Conservation (phyloP, 2,888 invertebrate species). For the Mechanitis messenoides region DNA sequence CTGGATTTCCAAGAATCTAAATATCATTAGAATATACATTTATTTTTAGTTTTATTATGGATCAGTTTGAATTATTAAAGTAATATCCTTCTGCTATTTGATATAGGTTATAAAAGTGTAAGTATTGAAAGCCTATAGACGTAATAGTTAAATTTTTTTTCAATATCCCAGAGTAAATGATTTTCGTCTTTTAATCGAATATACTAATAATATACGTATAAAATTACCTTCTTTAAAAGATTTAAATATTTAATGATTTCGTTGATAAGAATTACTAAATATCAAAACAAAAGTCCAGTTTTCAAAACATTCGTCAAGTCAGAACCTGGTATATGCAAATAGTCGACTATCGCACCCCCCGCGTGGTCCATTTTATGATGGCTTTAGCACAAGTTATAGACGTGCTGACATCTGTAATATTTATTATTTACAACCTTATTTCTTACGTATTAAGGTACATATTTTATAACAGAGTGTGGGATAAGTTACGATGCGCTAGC, state of each 20-base stretch:
- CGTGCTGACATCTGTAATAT: not conserved
- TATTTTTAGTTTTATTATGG: not conserved
- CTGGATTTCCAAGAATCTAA: not conserved
- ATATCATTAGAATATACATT: not conserved
- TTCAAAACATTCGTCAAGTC: constrained; percentile 26
- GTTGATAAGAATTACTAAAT: no score
- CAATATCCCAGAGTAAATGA: no score
- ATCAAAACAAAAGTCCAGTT: no score
- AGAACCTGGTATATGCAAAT: constrained; percentile 33
- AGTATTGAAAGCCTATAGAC: no score
- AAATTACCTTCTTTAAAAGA: no score
- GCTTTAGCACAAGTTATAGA: constrained; percentile 35
- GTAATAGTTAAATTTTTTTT: no score
- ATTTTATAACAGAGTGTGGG: constrained; percentile 7
- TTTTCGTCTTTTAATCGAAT: no score
- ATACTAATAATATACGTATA: no score
- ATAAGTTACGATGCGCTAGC: constrained; percentile 26
- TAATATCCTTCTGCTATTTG: no score
- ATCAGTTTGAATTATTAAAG: no score
- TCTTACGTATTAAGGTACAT: not conserved
- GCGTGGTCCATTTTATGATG: constrained; percentile 47
- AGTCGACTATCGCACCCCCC: constrained; percentile 46
- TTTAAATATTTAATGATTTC: no score
- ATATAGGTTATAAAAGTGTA: no score
- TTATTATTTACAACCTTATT: constrained; percentile 14